Evolutionary conservation across 2,113 vertebrate species (phyloP), one percentile per base, ranked within the genome.

Genomic region (Emberiza fucata): DNA sequence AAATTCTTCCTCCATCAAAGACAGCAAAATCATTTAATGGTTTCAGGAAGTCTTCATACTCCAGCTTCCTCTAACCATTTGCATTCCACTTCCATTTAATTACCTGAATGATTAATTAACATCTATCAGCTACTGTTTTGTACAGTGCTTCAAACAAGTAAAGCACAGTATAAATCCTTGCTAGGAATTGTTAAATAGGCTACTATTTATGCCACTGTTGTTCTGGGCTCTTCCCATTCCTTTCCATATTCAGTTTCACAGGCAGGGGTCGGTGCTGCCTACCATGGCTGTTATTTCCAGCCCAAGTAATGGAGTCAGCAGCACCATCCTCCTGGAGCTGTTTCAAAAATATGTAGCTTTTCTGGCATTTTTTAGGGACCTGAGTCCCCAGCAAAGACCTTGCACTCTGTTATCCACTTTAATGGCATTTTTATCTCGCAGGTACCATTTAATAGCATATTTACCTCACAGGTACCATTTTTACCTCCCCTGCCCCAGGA

Each of bases 31-130:
- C 12, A 84, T 72, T 60, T 86, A 70, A 92, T 79, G 86, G 54
- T 71, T 95, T 92, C 90, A 88, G 92, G 92, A 96, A 94, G 87
- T 14, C 80, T 88, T 86, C 86, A 16, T 45, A 69, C 69, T 86
- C 76, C 76, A 88, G 56, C 88, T 90, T 97, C 96, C 81, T 94
- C 93, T 71, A 94, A 78, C 72, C 33, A 82, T 90, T 90, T 94
- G 69, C 64, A 88, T 92, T 92, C 80, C 18, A 7, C 68, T 90
- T 94, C 31, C 61, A 75, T 78, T 88, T 90, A 90, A 96, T 94
- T 95, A 78, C 69, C 83, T 90, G 80, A 88, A 93, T 92, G 78
- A 96, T 94, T 96, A 95, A 94, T 92, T 83, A 93, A 86, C 47
- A 35, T 60, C 88, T 84, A 92, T 87, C 78, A 94, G 44, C 61